A percentile compares a stretch with the other conserved stretches of the same genome.
Conservation (phyloP, 2,888 invertebrate genomes). For the Asteroscopus sphinx region DNA sequence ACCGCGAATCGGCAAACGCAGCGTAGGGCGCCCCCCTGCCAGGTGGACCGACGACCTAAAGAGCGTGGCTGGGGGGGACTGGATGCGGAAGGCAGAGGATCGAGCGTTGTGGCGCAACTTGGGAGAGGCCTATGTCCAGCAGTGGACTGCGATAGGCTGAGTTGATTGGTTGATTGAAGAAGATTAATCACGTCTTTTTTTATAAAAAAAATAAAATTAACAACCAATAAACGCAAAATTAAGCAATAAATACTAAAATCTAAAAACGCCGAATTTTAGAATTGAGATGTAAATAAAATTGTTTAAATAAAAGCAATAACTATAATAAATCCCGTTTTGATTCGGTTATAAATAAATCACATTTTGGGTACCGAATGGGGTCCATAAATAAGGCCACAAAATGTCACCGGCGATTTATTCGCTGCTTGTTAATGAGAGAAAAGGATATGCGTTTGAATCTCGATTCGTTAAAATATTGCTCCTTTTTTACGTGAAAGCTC, state of each 20-base stretch:
- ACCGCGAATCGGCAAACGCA: too few species aligned
- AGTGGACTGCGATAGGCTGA: too few species aligned
- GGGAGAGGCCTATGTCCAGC: too few species aligned
- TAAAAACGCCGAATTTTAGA: conserved; percentile 2
- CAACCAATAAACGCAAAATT: conserved; percentile 8
- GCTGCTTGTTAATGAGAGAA: conserved; percentile 58
- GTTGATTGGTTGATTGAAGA: too few species aligned
- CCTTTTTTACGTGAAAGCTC: conserved; percentile 31
- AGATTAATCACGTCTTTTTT: background rate
- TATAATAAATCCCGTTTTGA: conserved; percentile 24
- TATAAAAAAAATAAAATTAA: background rate
- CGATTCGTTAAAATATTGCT: conserved; percentile 22
- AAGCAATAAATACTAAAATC: conserved; percentile 9
- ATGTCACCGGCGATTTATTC: conserved; percentile 62
- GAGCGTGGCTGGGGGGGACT: too few species aligned
- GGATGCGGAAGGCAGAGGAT: too few species aligned
- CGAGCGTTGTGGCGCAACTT: too few species aligned
- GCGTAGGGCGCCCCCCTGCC: too few species aligned
- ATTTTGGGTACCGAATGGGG: conserved; percentile 27
- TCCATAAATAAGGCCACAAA: conserved; percentile 57
- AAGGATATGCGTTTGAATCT: conserved; percentile 40
- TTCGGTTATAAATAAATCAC: conserved; percentile 45
- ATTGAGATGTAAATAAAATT: conserved; percentile 40
- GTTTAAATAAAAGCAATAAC: conserved; percentile 34
- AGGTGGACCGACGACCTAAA: too few species aligned